A percentile compares a stretch with the other conserved stretches of the same genome.
Evolutionary conservation across 2,888 invertebrate species (phyloP).

Genomic region (Lamellibrachia columna): DNA sequence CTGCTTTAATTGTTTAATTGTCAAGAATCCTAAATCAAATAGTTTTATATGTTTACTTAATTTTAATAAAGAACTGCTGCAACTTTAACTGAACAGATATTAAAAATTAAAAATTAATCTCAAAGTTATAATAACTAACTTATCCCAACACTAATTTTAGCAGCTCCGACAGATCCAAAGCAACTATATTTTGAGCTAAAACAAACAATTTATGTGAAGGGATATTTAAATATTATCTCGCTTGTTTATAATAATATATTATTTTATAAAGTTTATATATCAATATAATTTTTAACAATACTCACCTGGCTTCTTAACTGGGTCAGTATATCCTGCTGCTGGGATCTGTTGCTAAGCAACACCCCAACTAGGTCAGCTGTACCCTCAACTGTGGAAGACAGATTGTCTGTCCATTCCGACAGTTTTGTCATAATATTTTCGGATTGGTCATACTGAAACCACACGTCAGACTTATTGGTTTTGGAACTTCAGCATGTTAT

Average conservation of each 20-base stretch:
- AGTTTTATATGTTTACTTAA: too few species aligned
- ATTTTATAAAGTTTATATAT: too few species aligned
- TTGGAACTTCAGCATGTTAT: background rate
- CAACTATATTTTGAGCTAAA: too few species aligned
- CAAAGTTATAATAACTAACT: background rate
- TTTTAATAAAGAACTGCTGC: background rate
- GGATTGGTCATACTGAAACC: background rate
- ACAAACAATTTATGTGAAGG: too few species aligned
- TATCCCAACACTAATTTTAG: too few species aligned
- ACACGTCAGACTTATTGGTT: background rate
- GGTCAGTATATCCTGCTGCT: background rate
- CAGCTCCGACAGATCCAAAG: too few species aligned
- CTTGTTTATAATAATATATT: too few species aligned
- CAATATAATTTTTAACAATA: background rate
- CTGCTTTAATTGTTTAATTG: background rate
- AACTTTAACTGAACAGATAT: background rate
- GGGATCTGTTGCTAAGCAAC: background rate
- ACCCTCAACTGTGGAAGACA: background rate
- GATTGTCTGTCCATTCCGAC: background rate
- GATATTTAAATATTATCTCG: too few species aligned
- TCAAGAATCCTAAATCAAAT: background rate
- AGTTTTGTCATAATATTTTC: slow-evolving; percentile 5
- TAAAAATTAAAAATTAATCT: background rate
- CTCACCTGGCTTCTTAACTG: slow-evolving; percentile 8
- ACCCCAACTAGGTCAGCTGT: background rate